Conservation (phyloP, 2,113 vertebrate genomes). For the Myotis yumanensis region DNA sequence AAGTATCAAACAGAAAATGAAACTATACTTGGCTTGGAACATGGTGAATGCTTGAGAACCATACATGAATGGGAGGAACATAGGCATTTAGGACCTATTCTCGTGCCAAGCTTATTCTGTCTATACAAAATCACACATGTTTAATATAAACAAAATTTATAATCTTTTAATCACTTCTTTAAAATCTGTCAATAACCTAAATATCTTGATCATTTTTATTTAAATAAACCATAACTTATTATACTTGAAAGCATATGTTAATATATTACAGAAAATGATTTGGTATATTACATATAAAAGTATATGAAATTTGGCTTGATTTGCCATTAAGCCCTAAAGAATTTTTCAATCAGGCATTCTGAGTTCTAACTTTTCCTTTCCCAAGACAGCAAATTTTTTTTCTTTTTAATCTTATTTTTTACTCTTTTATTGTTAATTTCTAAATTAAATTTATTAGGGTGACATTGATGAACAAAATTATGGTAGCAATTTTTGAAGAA, state of each 20-base stretch:
- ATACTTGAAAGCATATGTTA: slow-evolving; percentile 23
- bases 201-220: slow-evolving; percentile 41
- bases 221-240: slow-evolving; percentile 51
- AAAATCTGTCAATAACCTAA: slow-evolving; percentile 24
- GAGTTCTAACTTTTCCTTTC: slow-evolving; percentile 35
- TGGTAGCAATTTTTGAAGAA: slow-evolving; percentile 32
- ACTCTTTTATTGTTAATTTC: background rate
- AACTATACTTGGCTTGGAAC: background rate
- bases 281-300: background rate
- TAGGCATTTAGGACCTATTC: background rate
- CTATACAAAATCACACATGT: background rate
- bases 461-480: background rate
- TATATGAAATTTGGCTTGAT: background rate
- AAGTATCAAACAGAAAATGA: background rate
- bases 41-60: background rate
- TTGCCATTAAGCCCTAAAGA: background rate
- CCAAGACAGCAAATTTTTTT: background rate
- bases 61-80: background rate
- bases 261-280: slow-evolving; percentile 40
- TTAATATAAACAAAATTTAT: background rate
- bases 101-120: slow-evolving; percentile 5
- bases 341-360: background rate
- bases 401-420: background rate
- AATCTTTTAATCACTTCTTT: slow-evolving; percentile 8
- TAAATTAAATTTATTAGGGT: background rate